Evolutionary conservation across 2,797 vertebrate species (phyloP).

Genomic region (Ptychobarbus kaznakovi): DNA sequence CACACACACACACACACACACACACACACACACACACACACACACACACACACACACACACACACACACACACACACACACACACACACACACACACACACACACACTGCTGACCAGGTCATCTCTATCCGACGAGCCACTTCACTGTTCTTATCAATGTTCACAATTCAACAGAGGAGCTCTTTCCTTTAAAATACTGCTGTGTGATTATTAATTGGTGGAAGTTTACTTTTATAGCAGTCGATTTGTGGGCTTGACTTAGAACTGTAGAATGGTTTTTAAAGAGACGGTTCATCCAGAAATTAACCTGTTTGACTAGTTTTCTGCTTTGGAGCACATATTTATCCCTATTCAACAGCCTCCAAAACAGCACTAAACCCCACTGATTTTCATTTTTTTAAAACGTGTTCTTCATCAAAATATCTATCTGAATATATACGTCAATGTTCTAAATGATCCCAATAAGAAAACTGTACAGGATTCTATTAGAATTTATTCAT

Average conservation of each 20-base stretch:
- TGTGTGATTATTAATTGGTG: not conserved
- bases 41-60: constrained; percentile 62
- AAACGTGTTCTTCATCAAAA: not conserved
- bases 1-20: no score
- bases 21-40: no score
- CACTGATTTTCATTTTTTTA: no score
- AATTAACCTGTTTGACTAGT: not conserved
- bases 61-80: no score
- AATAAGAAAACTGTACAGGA: no score
- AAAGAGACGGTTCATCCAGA: not conserved
- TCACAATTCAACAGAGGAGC: not conserved
- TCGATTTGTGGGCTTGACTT: not conserved
- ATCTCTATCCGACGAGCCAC: constrained; percentile 37
- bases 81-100: constrained; percentile 58
- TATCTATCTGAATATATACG: no score
- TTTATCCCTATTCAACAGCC: not conserved
- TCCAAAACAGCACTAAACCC: not conserved
- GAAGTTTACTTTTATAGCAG: not conserved
- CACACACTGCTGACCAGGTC: constrained; percentile 47
- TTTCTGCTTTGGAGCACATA: not conserved
- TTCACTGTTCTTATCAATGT: constrained; percentile 46
- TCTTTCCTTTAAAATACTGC: not conserved
- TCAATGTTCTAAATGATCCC: no score
- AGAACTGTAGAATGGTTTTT: no score
- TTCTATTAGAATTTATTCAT: no score